These are phyloP conservation scores for Ochlodes sylvanus DNA, from an alignment of 2,888 invertebrate genomes.

Conservation along the genomic window DNA sequence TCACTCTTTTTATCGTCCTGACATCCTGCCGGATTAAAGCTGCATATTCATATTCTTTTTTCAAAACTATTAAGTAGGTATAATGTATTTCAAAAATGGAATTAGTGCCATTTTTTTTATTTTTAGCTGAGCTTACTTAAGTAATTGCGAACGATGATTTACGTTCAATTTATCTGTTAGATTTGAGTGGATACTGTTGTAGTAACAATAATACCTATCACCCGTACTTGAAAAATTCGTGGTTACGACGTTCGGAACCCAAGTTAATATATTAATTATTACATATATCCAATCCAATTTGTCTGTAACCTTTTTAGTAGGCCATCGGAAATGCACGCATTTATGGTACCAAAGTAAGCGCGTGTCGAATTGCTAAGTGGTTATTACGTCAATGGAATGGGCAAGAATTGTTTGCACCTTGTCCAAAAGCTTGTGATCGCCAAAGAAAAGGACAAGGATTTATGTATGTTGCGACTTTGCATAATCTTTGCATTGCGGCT, in stretches of 20 bases:
- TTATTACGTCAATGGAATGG: constrained; percentile 57
- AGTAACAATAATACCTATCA: neutral
- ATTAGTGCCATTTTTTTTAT: neutral
- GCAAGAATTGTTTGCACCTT: constrained; percentile 6
- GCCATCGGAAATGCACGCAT: constrained; percentile 72
- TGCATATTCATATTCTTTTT: neutral
- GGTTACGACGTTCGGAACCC: neutral
- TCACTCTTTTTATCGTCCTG: constrained; percentile 4
- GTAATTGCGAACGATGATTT: neutral
- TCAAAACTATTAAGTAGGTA: neutral
- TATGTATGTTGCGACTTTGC: neutral
- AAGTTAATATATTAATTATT: constrained; percentile 54
- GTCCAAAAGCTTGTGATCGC: constrained; percentile 14
- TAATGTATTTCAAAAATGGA: neutral
- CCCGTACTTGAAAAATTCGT: neutral
- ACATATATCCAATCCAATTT: constrained; percentile 59
- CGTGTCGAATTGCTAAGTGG: constrained; percentile 64
- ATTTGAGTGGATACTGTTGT: neutral
- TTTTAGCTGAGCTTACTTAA: too few species aligned
- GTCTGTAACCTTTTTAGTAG: constrained; percentile 65
- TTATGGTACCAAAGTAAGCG: constrained; percentile 62
- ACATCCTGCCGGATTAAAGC: neutral
- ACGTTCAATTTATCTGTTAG: neutral
- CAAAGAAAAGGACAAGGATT: constrained; percentile 2
- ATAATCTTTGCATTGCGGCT: constrained; percentile 1